Base-by-base conservation (phyloP, 2,113 vertebrate species). In the Odontesthes bonariensis region DNA sequence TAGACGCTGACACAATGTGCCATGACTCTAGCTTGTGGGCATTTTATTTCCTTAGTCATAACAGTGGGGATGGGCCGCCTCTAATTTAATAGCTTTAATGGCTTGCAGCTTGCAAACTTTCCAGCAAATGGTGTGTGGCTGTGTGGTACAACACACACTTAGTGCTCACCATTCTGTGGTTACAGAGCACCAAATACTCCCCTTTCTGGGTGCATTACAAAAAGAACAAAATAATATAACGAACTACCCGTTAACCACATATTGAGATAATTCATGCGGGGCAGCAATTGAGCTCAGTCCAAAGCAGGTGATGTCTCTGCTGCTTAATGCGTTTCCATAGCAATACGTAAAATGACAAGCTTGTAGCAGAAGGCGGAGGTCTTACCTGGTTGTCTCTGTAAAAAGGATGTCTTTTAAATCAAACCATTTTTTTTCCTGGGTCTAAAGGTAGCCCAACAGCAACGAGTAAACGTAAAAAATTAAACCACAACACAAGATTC, bases 21-120 rank as follows among this genome's bases (percentile, higher is more conserved):
- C 82, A 77, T 82, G 77, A 80, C 79, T 88, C 4, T 64, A 68
- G 85, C 90, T 82, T 3, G 32, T 60, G 54, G 90, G 79, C 78
- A 82, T 88, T 76, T 79, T 33, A 52, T 75, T 82, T 74, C 83
- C 69, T 83, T 65, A 78, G 44, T 85, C 84, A 81, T 73, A 79
- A 73, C 62, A 71, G 57, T 31, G 27, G 57, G 71, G 64, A 61
- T 23, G 56, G 65, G 62, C 68, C 22, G 32, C 20, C 63, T 59
- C 73, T 74, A 71, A 84, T 82, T 82, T 55, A 73, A 80, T 76
- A 74, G 69, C 80, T 83, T 23, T 61, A 33, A 65, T 60, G 32
- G 17, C 69, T 73, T 31, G 27, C 38, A 76, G 80, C 63, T 35
- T 63, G 16, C 53, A 46, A 19, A 51, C 60, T 44, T 71, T 47